Evolutionary conservation across 2,113 vertebrate genomes (phyloP).

Genomic region (Promerops cafer): DNA sequence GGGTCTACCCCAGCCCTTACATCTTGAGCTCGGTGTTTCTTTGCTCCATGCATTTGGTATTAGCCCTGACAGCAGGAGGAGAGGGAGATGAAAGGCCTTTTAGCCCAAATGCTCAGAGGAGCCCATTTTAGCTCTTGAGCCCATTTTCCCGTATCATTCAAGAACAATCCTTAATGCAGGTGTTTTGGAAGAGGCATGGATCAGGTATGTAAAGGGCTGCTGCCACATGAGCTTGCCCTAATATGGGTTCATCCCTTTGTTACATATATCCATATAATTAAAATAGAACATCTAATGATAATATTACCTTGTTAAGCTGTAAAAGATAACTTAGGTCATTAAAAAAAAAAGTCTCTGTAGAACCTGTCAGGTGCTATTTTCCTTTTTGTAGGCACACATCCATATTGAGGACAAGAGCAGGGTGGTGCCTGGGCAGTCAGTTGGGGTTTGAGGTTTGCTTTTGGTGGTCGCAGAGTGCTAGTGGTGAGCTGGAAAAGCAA

Average conservation of each 20-base stretch:
- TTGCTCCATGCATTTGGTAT: background rate
- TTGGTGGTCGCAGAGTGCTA: fast-evolving
- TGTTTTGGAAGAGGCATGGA: background rate
- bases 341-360: background rate
- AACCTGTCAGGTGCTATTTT: background rate
- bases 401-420: background rate
- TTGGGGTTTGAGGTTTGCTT: background rate
- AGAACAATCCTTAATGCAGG: background rate
- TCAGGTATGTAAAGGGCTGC: background rate
- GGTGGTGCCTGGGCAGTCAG: background rate
- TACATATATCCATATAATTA: background rate
- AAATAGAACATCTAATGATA: background rate
- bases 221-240: background rate
- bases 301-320: background rate
- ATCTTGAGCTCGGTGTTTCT: background rate
- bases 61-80: background rate
- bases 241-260: background rate
- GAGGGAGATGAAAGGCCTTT: background rate
- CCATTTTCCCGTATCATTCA: background rate
- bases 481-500: background rate
- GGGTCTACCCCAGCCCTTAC: background rate
- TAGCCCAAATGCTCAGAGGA: background rate
- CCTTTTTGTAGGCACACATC: background rate
- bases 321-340: background rate
- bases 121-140: background rate